Evolutionary conservation across 2,113 vertebrate genomes (phyloP), one percentile per base, ranked within the genome.

Genomic region (Marcusenius ussheri): DNA sequence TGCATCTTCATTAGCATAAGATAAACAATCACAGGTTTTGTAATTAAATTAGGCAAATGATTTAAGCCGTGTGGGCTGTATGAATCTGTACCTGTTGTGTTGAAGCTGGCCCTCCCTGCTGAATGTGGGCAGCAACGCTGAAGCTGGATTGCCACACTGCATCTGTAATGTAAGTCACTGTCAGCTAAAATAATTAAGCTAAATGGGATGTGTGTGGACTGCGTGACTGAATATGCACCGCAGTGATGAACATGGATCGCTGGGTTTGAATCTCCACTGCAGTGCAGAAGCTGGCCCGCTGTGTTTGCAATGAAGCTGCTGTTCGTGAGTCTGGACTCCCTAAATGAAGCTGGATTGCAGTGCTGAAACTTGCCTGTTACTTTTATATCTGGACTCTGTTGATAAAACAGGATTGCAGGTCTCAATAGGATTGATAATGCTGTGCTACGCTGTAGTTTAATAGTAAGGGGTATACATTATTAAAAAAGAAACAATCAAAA

Each of bases 51-150:
- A 84, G 58, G 50, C 47, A 50, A 84, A 85, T 58, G 19, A 19
- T 53, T 58, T 24, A 84, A 45, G 53, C 89, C 24, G 51, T 35
- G 89, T 89, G 39, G 88, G 88, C 74, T 80, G 49, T 39, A 17
- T 46, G 53, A 62, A 42, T 88, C 45, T 45, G 56, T 80, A 80
- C 35, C 62, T 74, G 58, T 8, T 17, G 46, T 49, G 45, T 5
- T 70, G 45, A 31, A 70, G 58, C 88, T 27, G 42, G 8, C 10
- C 42, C 15, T 7, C 39, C 31, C 19, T 24, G 7, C 58, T 88
- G 45, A 46, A 53, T 45, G 58, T 58, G 39, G 87, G 66, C 62
- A 11, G 87, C 58, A 42, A 24, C 1, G 13, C 83, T 27, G 83
- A 47, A 84, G 21, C 83, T 47, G 83, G 45, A 10, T 47, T 47